These are phyloP conservation scores for Spermophilus dauricus DNA, from an alignment of 2,113 vertebrate species.

Conservation along the genomic window DNA sequence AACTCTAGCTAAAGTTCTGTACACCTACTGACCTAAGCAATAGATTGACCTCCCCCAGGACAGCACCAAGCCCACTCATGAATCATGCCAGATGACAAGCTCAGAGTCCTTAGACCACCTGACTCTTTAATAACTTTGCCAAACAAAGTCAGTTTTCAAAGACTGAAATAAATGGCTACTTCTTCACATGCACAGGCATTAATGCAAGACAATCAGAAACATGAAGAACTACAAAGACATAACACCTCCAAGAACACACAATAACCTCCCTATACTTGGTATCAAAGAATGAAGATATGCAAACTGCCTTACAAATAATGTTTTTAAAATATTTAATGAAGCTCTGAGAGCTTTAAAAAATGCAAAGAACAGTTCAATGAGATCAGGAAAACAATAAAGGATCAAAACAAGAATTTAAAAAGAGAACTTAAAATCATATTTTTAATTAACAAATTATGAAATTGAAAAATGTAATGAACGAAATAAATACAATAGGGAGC, in stretches of 20 bases:
- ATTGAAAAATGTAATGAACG: background rate
- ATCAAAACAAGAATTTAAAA: background rate
- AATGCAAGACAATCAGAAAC: background rate
- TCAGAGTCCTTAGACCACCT: background rate
- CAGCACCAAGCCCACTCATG: background rate
- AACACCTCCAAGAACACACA: background rate
- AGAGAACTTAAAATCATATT: too few species aligned
- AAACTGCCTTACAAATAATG: background rate
- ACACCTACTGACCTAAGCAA: background rate
- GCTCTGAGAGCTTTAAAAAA: background rate
- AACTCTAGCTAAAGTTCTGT: background rate
- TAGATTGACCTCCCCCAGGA: background rate
- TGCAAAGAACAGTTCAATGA: background rate
- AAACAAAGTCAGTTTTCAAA: background rate
- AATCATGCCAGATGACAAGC: rapidly evolving
- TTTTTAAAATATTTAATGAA: background rate
- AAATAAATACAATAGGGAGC: background rate
- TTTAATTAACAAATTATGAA: background rate
- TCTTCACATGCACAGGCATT: background rate
- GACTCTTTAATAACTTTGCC: background rate
- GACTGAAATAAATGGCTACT: too few species aligned
- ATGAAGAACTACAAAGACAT: background rate
- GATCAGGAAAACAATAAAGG: background rate
- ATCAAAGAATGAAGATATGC: background rate
- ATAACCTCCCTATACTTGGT: background rate